These are phyloP conservation scores for Limnephilus auricula DNA, from an alignment of 2,888 invertebrate genomes.

Conservation along the genomic window DNA sequence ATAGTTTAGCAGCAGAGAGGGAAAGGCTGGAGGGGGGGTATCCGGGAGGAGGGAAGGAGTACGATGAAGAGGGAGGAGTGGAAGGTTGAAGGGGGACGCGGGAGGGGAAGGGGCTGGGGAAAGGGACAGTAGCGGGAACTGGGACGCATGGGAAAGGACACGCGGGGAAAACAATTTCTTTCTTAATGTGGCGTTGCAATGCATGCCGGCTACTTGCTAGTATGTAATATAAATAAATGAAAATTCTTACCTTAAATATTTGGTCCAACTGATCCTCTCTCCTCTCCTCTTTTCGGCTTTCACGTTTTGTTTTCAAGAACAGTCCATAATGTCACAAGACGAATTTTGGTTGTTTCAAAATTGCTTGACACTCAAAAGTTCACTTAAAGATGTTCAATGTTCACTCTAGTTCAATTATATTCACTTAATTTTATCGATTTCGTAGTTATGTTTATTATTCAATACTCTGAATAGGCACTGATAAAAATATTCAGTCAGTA, in stretches of 20 bases:
- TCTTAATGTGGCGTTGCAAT: too few relatives aligned
- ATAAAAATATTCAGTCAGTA: not conserved
- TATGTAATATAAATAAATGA: not conserved
- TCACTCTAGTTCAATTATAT: not conserved
- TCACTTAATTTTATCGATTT: not conserved
- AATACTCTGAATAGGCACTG: not conserved
- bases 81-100: too few relatives aligned
- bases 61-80: too few relatives aligned
- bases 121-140: too few relatives aligned
- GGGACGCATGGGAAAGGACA: too few relatives aligned
- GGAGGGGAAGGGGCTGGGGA: too few relatives aligned
- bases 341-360: conserved; percentile 14
- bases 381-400: not conserved
- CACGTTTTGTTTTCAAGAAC: conserved; percentile 8
- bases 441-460: not conserved
- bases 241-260: conserved; percentile 16
- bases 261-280: not conserved
- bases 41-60: too few relatives aligned
- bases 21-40: too few relatives aligned
- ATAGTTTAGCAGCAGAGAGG: too few relatives aligned
- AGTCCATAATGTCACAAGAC: conserved; percentile 36
- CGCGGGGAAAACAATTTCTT: too few relatives aligned
- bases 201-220: too few relatives aligned
- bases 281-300: not conserved
- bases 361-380: not conserved